Conservation (phyloP, 1,140 invertebrate genomes). For the Drosophila ogumai region DNA sequence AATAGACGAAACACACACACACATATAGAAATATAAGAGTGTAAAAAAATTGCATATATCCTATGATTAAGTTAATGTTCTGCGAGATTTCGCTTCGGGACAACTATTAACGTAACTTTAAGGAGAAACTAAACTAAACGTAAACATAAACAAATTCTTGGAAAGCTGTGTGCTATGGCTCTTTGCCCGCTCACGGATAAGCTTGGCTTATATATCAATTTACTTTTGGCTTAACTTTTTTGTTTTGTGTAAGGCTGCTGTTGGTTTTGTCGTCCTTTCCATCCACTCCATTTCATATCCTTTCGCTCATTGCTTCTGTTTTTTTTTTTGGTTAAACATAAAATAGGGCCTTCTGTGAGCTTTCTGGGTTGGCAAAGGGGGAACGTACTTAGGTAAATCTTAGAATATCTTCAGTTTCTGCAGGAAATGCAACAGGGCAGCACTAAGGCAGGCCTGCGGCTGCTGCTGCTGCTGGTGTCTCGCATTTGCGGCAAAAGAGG, state of each 20-base stretch:
- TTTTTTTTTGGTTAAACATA: constrained; percentile 27
- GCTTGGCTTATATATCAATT: constrained; percentile 75
- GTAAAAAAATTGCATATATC: constrained; percentile 49
- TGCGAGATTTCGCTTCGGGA: constrained; percentile 28
- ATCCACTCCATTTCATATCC: constrained; percentile 9
- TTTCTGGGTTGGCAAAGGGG: constrained; percentile 44
- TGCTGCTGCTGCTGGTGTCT: constrained; percentile 39
- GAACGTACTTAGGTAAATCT: constrained; percentile 33
- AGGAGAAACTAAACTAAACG: constrained; percentile 26
- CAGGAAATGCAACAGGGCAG: constrained; percentile 62
- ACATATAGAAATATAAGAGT: constrained; percentile 48
- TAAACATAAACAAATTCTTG: constrained; percentile 69
- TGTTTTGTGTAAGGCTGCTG: constrained; percentile 73
- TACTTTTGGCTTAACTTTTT: constrained; percentile 73
- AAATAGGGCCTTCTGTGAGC: constrained; percentile 30
- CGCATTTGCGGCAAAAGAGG: constrained; percentile 72
- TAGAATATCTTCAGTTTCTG: constrained; percentile 80
- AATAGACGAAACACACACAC: constrained; percentile 42
- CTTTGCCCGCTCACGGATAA: constrained; percentile 57
- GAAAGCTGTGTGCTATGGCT: constrained; percentile 69
- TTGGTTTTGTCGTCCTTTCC: constrained; percentile 45
- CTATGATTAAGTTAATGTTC: constrained; percentile 46
- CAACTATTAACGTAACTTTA: constrained; percentile 39
- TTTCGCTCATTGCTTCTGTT: constrained; percentile 11
- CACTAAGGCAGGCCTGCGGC: constrained; percentile 59